phyloP scores from a whole-genome alignment of 2,888 invertebrate species.

The Choristoneura rosaceana region DNA sequence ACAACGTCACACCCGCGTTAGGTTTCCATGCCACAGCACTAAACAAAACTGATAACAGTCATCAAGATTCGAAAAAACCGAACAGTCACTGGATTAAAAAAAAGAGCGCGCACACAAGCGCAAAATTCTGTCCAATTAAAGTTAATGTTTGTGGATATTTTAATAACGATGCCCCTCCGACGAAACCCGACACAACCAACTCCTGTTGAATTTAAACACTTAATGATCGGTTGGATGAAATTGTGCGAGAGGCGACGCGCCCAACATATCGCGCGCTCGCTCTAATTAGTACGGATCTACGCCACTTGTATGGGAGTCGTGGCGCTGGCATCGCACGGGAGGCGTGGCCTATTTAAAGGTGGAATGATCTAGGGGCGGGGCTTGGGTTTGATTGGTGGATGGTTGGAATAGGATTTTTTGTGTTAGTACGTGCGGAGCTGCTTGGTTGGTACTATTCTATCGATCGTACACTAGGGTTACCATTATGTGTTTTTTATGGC shows the following conservation, averaged over 20 bases:
- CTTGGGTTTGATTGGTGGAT: slow-evolving; percentile 63
- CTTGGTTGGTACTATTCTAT: slow-evolving; percentile 80
- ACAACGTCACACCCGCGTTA: slow-evolving; percentile 44
- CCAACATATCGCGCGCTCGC: slow-evolving; percentile 70
- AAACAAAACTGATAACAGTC: slow-evolving; percentile 80
- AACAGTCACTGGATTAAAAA: slow-evolving; percentile 75
- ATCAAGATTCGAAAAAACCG: slow-evolving; percentile 80
- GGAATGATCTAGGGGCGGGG: slow-evolving; percentile 65
- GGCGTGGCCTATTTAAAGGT: slow-evolving; percentile 67
- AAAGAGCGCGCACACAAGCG: slow-evolving; percentile 78
- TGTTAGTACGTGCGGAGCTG: slow-evolving; percentile 70
- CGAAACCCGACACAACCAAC: slow-evolving; percentile 85
- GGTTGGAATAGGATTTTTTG: slow-evolving; percentile 74
- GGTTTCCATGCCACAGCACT: slow-evolving; percentile 67
- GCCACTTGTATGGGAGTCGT: slow-evolving; percentile 72
- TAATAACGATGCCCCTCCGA: slow-evolving; percentile 84
- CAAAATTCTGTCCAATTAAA: slow-evolving; percentile 85
- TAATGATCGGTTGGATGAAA: slow-evolving; percentile 85
- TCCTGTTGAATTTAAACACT: slow-evolving; percentile 85
- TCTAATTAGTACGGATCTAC: slow-evolving; percentile 71
- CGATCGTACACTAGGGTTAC: slow-evolving; percentile 80
- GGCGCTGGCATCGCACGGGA: slow-evolving; percentile 67
- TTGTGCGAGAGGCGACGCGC: slow-evolving; percentile 84
- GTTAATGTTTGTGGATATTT: slow-evolving; percentile 86
- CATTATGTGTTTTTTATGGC: slow-evolving; percentile 85